Conservation (phyloP, 2,888 invertebrate species). For the Criorhina ranunculi region DNA sequence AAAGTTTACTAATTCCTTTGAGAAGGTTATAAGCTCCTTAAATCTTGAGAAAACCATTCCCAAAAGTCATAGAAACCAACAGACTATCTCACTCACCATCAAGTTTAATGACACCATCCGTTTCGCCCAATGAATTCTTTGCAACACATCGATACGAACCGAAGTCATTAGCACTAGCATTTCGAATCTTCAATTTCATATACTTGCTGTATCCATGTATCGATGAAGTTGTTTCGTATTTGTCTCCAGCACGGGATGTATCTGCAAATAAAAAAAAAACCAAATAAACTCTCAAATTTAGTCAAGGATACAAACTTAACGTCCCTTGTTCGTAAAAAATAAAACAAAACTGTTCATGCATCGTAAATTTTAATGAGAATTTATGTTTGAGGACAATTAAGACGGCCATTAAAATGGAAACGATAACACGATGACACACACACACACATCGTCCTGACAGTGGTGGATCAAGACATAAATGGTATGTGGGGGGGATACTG, state of each 20-base stretch:
- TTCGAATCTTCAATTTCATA: conserved; percentile 95
- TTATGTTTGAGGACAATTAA: conserved; percentile 43
- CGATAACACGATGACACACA: not conserved
- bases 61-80: no score
- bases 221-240: conserved; percentile 93
- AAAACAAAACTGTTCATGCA: not conserved
- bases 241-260: conserved; percentile 91
- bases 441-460: not conserved
- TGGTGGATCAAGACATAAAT: not conserved
- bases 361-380: conserved; percentile 55
- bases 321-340: conserved; percentile 37
- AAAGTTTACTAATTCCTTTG: no score
- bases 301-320: not conserved
- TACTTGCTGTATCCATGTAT: conserved; percentile 95
- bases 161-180: conserved; percentile 91
- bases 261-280: conserved; percentile 83
- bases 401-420: conserved; percentile 20
- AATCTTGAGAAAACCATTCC: no score
- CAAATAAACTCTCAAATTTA: conserved; percentile 21
- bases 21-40: no score
- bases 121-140: conserved; percentile 95
- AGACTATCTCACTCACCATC: conserved; percentile 90
- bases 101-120: conserved; percentile 94
- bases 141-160: conserved; percentile 96
- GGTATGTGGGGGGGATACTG: no score